phyloP scores from a whole-genome alignment of 2,113 vertebrate genomes.

The Tragelaphus buxtoni region DNA sequence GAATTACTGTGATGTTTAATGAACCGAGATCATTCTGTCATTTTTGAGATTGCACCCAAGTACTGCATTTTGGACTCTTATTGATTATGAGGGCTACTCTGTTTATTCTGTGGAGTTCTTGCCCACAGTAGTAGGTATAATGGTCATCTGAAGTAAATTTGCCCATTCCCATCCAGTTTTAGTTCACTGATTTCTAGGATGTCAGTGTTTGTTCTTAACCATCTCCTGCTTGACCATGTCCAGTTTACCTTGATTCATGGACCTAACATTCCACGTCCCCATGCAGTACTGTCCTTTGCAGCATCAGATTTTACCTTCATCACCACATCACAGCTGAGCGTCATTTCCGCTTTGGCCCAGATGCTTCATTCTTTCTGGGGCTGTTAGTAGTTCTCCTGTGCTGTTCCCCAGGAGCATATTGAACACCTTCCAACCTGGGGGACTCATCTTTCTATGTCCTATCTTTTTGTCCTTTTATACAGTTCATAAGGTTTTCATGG shows the following conservation, averaged over 20 bases:
- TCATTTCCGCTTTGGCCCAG: neutral
- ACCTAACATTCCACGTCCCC: neutral
- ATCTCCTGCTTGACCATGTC: neutral
- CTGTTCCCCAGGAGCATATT: neutral
- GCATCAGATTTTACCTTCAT: neutral
- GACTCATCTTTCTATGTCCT: neutral
- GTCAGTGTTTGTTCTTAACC: neutral
- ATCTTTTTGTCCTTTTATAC: neutral
- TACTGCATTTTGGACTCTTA: neutral
- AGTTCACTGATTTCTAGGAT: neutral
- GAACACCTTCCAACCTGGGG: neutral
- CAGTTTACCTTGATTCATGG: neutral
- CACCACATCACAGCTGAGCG: neutral
- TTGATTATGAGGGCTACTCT: neutral
- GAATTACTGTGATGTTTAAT: neutral
- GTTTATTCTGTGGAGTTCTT: neutral
- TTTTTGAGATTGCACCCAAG: neutral
- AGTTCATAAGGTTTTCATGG: neutral
- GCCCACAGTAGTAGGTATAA: neutral
- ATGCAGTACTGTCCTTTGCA: neutral
- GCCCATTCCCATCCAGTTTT: neutral
- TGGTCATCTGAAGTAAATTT: neutral
- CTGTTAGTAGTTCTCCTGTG: neutral
- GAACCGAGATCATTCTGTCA: neutral
- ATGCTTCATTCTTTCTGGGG: neutral